phyloP scores from a whole-genome alignment of 2,113 vertebrate genomes.

The Conger conger region DNA sequence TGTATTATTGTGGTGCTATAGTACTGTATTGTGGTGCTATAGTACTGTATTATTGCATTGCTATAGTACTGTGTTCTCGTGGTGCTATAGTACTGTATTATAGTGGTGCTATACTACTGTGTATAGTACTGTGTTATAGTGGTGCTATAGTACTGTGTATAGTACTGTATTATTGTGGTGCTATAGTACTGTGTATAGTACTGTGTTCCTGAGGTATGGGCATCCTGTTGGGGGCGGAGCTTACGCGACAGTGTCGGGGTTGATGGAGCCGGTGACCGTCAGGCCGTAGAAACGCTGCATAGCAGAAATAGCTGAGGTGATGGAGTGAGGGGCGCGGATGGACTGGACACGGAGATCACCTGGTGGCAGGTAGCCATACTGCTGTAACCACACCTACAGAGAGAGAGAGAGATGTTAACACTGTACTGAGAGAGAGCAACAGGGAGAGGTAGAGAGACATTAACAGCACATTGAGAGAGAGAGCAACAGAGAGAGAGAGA shows the following conservation, averaged over 20 bases:
- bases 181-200: background rate
- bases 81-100: background rate
- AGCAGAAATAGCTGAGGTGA: constrained; percentile 78
- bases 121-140: background rate
- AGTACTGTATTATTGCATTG: background rate
- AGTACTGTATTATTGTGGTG: background rate
- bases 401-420: background rate
- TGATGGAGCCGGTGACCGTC: constrained; percentile 73
- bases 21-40: background rate
- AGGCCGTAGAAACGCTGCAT: constrained; percentile 91
- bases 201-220: too few relatives aligned
- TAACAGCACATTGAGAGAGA: background rate
- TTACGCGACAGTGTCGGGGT: constrained; percentile 76
- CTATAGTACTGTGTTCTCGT: background rate
- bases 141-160: background rate
- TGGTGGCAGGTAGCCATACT: constrained; percentile 90
- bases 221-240: constrained; percentile 35
- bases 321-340: constrained; percentile 79
- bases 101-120: background rate
- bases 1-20: background rate
- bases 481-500: background rate
- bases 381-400: constrained; percentile 84
- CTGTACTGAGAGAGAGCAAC: background rate
- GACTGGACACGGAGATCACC: constrained; percentile 84
- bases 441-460: constrained; percentile 4